Base-by-base conservation (phyloP, 1,140 invertebrate species). In the Nylanderia fulva region DNA sequence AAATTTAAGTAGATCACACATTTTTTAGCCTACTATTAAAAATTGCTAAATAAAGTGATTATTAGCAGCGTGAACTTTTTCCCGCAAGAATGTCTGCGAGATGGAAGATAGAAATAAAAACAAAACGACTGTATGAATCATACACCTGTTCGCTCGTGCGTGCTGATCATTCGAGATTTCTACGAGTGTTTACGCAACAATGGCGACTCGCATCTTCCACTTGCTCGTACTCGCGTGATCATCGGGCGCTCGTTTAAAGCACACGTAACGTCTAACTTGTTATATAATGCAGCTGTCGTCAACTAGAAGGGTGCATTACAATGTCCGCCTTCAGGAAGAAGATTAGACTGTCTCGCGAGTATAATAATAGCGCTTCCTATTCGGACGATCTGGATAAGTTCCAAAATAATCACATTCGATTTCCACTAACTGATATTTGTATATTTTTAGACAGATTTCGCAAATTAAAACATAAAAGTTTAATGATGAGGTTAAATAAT, bases 251-350 rank as follows among this genome's bases (percentile, higher is more conserved):
- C 24, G 24, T 58, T 24, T 13, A 15, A n/a, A 56, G 48, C 21
- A 48, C 36, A 29, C 54, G 11, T 39, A 71, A 58, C 77, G 71
- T 72, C 39, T 52, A 80, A 4, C 33, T n/a, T 5, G n/a, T 82
- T 71, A 60, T 36, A n/a, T 82, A 82, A 82, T 9, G n/a, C 52
- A 82, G 36, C 66, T 82, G 77, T 72, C 66, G 52, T n/a, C 36
- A 15, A 2, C n/a, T 33, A 56, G 71, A 69, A 82, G 52, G 27
- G 39, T n/a, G 24, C 66, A 21, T 42, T 42, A 72, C 52, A 58
- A 71, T 42, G 52, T 9, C 45, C 52, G 77, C n/a, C 5, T 72
- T 45, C 42, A 54, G 42, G 21, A 68, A 29, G 36, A 29, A 15
- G 33, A 71, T 27, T 13, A 6, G 21, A 66, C 9, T 9, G 45